Evolutionary conservation across 2,888 invertebrate genomes (phyloP).

Genomic region (Lutraria lutraria): DNA sequence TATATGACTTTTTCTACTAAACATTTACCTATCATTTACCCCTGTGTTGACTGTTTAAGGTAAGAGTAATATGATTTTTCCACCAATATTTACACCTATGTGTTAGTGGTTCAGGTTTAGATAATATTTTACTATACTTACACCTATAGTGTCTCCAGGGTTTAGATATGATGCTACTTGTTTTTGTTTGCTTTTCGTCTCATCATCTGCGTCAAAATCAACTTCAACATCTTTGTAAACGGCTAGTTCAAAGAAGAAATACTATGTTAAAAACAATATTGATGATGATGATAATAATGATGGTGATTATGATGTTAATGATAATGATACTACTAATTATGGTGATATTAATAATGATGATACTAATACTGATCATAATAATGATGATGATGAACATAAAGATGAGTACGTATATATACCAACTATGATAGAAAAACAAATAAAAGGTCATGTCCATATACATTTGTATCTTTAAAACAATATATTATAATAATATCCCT

Average conservation of each 20-base stretch:
- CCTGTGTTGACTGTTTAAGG: too few species aligned
- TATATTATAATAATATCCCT: too few species aligned
- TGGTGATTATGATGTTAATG: not conserved
- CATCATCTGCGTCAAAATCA: conserved; percentile 33
- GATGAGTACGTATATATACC: too few species aligned
- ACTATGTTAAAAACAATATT: not conserved
- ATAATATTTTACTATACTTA: conserved; percentile 39
- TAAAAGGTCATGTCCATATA: too few species aligned
- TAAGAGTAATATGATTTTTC: too few species aligned
- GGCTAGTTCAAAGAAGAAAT: conserved; percentile 56
- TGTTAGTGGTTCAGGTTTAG: too few species aligned
- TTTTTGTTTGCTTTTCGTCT: conserved; percentile 49
- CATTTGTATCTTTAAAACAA: too few species aligned
- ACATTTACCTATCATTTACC: too few species aligned
- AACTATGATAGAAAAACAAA: too few species aligned
- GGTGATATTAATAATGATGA: not conserved
- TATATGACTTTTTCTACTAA: too few species aligned
- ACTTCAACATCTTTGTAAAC: conserved; percentile 64
- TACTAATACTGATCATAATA: not conserved
- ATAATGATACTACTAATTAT: not conserved
- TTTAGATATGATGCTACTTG: conserved; percentile 67
- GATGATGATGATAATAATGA: not conserved
- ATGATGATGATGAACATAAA: not conserved
- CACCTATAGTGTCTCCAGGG: conserved; percentile 75
- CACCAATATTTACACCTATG: too few species aligned